Percentiles rank a stretch among this genome's conserved stretches.
phyloP scores from a whole-genome alignment of 2,113 vertebrate species.

The Mobula birostris region DNA sequence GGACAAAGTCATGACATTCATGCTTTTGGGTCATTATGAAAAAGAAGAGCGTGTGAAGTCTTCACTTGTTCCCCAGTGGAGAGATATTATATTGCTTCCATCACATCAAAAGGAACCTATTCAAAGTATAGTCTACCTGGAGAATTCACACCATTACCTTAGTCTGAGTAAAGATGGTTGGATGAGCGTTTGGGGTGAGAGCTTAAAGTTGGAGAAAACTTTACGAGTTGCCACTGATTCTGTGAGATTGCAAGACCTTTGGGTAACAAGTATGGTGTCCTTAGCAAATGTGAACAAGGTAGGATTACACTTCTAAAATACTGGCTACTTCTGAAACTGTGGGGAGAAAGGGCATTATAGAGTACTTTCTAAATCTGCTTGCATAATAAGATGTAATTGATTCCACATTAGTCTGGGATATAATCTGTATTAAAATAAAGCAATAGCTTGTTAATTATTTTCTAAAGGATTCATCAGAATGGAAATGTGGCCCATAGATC shows the following conservation, averaged over 20 bases:
- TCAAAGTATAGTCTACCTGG: slow-evolving; percentile 64
- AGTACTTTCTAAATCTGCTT: not conserved
- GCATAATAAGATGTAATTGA: not conserved
- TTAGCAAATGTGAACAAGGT: slow-evolving; percentile 73
- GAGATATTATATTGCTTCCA: slow-evolving; percentile 54
- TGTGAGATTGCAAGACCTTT: slow-evolving; percentile 64
- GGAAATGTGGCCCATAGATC: no score
- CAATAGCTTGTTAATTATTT: not conserved
- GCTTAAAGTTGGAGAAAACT: slow-evolving; percentile 58
- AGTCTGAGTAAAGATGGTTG: slow-evolving; percentile 66
- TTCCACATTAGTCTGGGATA: not conserved
- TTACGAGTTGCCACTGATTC: slow-evolving; percentile 61
- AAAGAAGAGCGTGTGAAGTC: slow-evolving; percentile 57
- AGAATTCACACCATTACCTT: slow-evolving; percentile 59
- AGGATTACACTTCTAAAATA: slow-evolving; percentile 36
- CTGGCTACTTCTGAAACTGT: not conserved
- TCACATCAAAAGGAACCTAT: slow-evolving; percentile 63
- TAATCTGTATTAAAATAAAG: not conserved
- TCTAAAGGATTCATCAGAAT: not conserved
- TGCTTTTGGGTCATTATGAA: slow-evolving; percentile 63
- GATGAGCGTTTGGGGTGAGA: slow-evolving; percentile 61
- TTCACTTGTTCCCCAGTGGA: slow-evolving; percentile 57
- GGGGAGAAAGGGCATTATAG: not conserved
- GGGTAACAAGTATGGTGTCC: slow-evolving; percentile 67
- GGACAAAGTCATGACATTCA: slow-evolving; percentile 65